Conservation (phyloP, 2,888 invertebrate species). For the Nomada fucata region DNA sequence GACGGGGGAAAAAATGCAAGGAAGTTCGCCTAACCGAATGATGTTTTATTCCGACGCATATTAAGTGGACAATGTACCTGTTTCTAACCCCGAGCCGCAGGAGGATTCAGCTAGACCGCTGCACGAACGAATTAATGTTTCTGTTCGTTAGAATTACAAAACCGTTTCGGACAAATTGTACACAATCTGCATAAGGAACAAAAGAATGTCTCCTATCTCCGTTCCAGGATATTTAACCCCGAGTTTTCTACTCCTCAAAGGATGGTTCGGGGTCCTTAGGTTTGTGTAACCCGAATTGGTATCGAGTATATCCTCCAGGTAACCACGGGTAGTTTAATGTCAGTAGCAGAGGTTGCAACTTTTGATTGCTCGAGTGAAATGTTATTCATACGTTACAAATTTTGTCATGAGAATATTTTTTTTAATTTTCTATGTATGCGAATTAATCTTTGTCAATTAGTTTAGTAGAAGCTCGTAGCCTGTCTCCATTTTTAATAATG, state of each 20-base stretch:
- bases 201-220: slow-evolving; percentile 15
- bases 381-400: too few relatives aligned
- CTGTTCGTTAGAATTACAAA: slow-evolving; percentile 35
- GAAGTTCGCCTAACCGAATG: slow-evolving; percentile 52
- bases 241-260: slow-evolving; percentile 3
- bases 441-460: too few relatives aligned
- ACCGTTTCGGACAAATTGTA: slow-evolving; percentile 29
- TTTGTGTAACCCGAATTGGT: neutral
- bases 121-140: slow-evolving; percentile 33
- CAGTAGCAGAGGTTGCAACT: too few relatives aligned
- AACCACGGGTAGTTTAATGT: too few relatives aligned
- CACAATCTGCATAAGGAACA: slow-evolving; percentile 46
- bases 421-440: too few relatives aligned
- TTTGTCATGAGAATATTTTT: too few relatives aligned
- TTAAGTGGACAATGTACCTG: slow-evolving; percentile 45
- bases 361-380: too few relatives aligned
- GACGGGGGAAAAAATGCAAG: slow-evolving; percentile 18
- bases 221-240: slow-evolving; percentile 30
- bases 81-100: neutral
- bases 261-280: neutral
- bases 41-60: slow-evolving; percentile 52
- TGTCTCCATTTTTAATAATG: too few relatives aligned
- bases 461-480: too few relatives aligned
- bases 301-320: neutral
- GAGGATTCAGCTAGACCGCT: neutral